These are phyloP conservation scores for Odontamblyopus lacepedii DNA, from an alignment of 2,797 vertebrate genomes.

Conservation along the genomic window DNA sequence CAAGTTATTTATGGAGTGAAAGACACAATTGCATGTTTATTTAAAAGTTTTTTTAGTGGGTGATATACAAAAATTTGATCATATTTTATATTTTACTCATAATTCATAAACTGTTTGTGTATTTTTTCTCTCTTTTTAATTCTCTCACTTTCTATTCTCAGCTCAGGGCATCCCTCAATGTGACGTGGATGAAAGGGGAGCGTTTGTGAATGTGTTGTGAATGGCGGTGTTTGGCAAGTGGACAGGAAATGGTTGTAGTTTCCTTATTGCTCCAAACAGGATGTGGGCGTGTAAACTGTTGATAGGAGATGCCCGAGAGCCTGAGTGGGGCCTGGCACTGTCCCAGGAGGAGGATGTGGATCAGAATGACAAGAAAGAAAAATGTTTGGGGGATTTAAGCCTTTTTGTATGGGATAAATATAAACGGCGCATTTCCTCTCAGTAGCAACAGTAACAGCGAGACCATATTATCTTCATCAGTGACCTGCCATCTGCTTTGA, in stretches of 20 bases:
- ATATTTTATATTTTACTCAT: too few relatives aligned
- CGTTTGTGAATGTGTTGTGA: slow-evolving; percentile 45
- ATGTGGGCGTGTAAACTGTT: slow-evolving; percentile 84
- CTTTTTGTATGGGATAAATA: slow-evolving; percentile 15
- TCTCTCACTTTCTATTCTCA: slow-evolving; percentile 25
- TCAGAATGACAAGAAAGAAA: slow-evolving; percentile 19
- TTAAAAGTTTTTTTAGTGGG: too few relatives aligned
- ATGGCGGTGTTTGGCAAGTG: slow-evolving; percentile 64
- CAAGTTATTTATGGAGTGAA: too few relatives aligned
- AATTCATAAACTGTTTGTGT: not conserved
- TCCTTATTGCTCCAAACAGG: slow-evolving; percentile 86
- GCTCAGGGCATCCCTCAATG: slow-evolving; percentile 24
- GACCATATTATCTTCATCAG: slow-evolving; percentile 13
- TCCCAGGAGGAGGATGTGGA: slow-evolving; percentile 50
- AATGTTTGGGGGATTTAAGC: slow-evolving; percentile 13
- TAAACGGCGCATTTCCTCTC: slow-evolving; percentile 12
- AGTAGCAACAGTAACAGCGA: slow-evolving; percentile 6
- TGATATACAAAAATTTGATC: too few relatives aligned
- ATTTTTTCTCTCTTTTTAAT: not conserved
- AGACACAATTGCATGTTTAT: too few relatives aligned
- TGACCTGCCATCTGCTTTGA: slow-evolving; percentile 15
- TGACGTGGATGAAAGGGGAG: slow-evolving; percentile 33
- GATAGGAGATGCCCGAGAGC: slow-evolving; percentile 76
- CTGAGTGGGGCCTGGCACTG: slow-evolving; percentile 64
- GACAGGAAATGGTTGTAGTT: slow-evolving; percentile 79